Conservation (phyloP, 2,113 vertebrate genomes). For the Mormoops blainvillei region DNA sequence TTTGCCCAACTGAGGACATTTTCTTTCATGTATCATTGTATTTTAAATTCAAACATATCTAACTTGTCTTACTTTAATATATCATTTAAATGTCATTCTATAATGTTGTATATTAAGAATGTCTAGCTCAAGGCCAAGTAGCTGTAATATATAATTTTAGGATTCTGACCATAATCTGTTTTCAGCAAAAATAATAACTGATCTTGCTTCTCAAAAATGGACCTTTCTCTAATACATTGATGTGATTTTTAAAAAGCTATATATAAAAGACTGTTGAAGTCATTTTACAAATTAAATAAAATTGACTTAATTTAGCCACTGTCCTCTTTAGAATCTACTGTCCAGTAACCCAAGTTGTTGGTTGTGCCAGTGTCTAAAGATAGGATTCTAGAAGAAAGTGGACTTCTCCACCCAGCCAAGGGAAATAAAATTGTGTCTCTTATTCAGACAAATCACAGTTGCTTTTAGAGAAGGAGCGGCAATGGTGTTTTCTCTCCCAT, state of each 20-base stretch:
- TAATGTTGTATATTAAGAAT: constrained; percentile 1
- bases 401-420: neutral
- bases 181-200: neutral
- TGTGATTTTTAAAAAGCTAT: neutral
- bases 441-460: neutral
- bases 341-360: constrained; percentile 27
- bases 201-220: neutral
- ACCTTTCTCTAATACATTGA: constrained; percentile 23
- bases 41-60: constrained; percentile 60
- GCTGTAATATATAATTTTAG: constrained; percentile 37
- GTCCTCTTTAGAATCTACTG: neutral
- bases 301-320: constrained; percentile 18
- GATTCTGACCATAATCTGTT: neutral
- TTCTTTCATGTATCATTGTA: constrained; percentile 20
- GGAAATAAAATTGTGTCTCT: neutral
- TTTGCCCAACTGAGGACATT: constrained; percentile 45
- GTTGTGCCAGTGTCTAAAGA: neutral
- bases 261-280: constrained; percentile 24
- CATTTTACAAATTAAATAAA: constrained; percentile 47
- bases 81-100: constrained; percentile 6
- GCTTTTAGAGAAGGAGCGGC: neutral
- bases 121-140: neutral
- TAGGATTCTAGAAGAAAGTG: neutral
- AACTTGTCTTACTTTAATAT: constrained; percentile 49
- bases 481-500: neutral